A percentile compares a stretch with the other conserved stretches of the same genome.
phyloP scores from a whole-genome alignment of 1,140 invertebrate genomes.

The Triops longicaudatus region DNA sequence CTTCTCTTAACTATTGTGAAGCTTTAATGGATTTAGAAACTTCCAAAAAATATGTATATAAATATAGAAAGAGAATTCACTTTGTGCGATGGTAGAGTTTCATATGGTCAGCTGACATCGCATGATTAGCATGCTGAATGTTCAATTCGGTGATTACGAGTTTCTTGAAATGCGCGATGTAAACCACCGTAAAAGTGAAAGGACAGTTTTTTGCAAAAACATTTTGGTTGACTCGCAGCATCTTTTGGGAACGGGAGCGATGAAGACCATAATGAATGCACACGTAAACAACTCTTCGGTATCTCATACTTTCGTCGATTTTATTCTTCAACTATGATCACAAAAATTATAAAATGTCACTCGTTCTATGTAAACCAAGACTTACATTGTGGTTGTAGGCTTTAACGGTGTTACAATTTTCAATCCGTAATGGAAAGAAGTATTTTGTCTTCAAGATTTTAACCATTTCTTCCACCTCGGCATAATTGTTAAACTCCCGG shows the following conservation, averaged over 20 bases:
- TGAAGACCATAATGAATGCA: background rate
- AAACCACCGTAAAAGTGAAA: background rate
- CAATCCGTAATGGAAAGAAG: background rate
- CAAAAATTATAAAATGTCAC: background rate
- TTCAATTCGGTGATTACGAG: background rate
- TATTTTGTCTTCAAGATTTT: background rate
- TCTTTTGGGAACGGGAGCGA: background rate
- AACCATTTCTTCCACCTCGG: background rate
- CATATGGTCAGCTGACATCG: background rate
- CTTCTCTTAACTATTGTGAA: background rate
- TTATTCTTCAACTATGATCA: background rate
- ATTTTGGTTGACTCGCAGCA: background rate
- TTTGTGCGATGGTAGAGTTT: conserved; percentile 5
- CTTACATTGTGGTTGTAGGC: background rate
- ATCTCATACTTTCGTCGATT: background rate
- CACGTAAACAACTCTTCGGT: background rate
- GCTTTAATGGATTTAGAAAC: background rate
- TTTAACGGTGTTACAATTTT: background rate
- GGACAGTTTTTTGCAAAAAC: background rate
- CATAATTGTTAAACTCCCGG: background rate
- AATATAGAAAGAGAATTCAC: background rate
- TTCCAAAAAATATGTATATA: no score
- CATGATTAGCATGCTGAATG: background rate
- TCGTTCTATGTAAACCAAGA: background rate
- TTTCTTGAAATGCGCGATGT: background rate